These are phyloP conservation scores for Pristionchus exspectatus DNA, from an alignment of 2,888 invertebrate genomes.

Conservation along the genomic window DNA sequence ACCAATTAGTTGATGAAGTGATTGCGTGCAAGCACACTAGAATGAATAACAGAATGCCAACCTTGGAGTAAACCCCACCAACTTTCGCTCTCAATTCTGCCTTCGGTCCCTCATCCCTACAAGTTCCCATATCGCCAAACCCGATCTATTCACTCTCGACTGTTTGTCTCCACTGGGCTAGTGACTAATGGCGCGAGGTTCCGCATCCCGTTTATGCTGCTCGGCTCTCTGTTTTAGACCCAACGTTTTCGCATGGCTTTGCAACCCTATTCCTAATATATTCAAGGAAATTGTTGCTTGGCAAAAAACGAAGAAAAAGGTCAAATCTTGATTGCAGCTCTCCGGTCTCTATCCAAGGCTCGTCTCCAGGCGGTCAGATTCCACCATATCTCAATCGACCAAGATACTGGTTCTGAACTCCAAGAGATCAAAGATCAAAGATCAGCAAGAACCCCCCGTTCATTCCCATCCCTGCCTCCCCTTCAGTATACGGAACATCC, in stretches of 20 bases:
- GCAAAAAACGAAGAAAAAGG: too few species aligned
- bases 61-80: background rate
- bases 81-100: background rate
- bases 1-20: too few species aligned
- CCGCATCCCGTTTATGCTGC: background rate
- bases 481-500: slow-evolving; percentile 27
- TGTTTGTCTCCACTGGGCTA: slow-evolving; percentile 23
- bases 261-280: too few species aligned
- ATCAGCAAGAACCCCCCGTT: background rate
- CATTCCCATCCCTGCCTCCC: background rate
- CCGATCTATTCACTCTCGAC: slow-evolving; percentile 31
- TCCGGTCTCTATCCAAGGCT: background rate
- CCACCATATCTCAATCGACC: slow-evolving; percentile 67
- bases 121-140: slow-evolving; percentile 29
- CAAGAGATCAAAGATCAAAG: background rate
- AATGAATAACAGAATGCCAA: background rate
- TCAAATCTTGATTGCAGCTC: background rate
- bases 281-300: too few species aligned
- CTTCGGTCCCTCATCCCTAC: background rate
- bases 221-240: background rate
- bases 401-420: slow-evolving; percentile 66
- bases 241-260: too few species aligned
- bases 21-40: background rate
- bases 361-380: background rate
- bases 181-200: slow-evolving; percentile 36